Percentiles rank a stretch among this genome's conserved stretches.
phyloP scores from a whole-genome alignment of 2,888 invertebrate species.

The Altica lythri region DNA sequence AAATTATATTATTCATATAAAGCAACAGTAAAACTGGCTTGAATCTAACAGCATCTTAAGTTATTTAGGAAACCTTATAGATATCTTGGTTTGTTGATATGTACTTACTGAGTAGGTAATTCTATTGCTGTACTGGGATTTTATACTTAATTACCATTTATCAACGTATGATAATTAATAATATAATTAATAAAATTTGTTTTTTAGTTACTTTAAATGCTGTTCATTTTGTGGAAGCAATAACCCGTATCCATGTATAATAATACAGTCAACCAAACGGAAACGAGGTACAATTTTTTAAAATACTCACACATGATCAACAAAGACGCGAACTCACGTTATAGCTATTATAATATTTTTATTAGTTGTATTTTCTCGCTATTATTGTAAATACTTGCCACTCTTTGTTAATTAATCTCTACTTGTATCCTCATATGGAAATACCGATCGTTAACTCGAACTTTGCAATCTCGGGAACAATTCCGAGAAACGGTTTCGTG shows the following conservation, averaged over 20 bases:
- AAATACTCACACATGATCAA: constrained; percentile 37
- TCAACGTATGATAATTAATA: background rate
- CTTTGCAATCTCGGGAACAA: constrained; percentile 25
- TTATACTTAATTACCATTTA: background rate
- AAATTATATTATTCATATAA: too few relatives aligned
- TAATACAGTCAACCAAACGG: constrained; percentile 21
- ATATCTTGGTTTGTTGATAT: too few relatives aligned
- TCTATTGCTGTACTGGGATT: too few relatives aligned
- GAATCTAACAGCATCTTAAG: too few relatives aligned
- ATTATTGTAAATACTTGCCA: constrained; percentile 37
- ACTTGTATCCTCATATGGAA: constrained; percentile 32
- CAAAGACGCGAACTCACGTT: constrained; percentile 35
- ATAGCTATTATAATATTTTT: constrained; percentile 37
- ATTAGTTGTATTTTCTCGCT: constrained; percentile 34
- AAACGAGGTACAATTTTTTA: constrained; percentile 32
- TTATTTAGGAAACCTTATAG: too few relatives aligned
- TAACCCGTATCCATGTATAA: constrained; percentile 20
- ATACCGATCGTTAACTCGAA: constrained; percentile 30
- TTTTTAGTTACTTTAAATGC: too few relatives aligned
- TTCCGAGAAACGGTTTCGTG: constrained; percentile 29
- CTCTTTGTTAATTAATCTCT: constrained; percentile 36
- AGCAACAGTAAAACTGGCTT: too few relatives aligned
- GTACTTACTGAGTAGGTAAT: too few relatives aligned
- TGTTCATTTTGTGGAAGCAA: constrained; percentile 10
- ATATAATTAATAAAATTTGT: too few relatives aligned